Base-by-base conservation (phyloP, 2,113 vertebrate species). In the Regulus satrapa region DNA sequence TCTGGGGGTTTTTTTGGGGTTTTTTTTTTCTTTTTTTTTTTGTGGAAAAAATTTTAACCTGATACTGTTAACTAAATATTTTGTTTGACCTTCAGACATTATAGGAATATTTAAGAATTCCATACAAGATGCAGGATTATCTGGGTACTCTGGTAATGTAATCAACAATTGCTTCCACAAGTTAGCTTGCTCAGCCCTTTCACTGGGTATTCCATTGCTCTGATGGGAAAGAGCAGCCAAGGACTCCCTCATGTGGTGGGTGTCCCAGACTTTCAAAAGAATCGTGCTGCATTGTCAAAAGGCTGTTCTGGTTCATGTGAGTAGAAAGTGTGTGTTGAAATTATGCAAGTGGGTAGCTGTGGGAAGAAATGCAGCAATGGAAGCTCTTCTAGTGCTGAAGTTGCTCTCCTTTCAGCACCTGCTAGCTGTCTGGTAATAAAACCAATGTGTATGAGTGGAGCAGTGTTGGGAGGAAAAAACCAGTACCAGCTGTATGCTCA, bases 171-270 rank as follows among this genome's bases (percentile, higher is more conserved):
- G 8, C 11, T 61, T 89, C 26, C 7, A 10, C 19, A 62, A 51
- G 36, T 21, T 13, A 43, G 2, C 16, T 77, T 56, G 9, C 46
- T 72, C 10, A 21, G 29, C 34, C 20, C 13, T 79, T 31, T 38
- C 2, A 0, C 1, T 76, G 46, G 14, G 12, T 52, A 0, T 45
- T 56, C 0, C 8, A 5, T 14, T 10, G 20, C 40, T 73, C 18
- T 18, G 56, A 8, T 2, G 11, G 41, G 31, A 93, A 94, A 75
- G 3, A 5, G 52, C 55, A 89, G 88, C 51, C 76, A 71, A 97
- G 92, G 78, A 49, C 95, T 96, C 95, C 96, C 95, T 95, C 85
- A 21, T 94, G 95, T 94, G 95, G 90, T 41, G 55, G 78, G 82
- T 93, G 66, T 59, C 32, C 18, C n/a, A 59, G 5, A 32, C 36